These are phyloP conservation scores for Cenopis cana DNA, from an alignment of 2,888 invertebrate species.

Conservation along the genomic window DNA sequence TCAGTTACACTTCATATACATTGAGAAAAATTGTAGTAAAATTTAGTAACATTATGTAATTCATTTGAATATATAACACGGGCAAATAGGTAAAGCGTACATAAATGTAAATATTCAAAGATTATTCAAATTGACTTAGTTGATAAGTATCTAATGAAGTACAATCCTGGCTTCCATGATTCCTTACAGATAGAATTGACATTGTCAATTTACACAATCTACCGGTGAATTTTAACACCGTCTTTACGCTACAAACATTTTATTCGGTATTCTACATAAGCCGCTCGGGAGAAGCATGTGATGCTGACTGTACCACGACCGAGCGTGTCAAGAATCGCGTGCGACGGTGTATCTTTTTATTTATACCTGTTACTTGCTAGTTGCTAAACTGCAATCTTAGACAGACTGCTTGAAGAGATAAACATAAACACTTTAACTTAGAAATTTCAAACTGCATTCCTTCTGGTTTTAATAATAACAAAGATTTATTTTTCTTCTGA, in stretches of 20 bases:
- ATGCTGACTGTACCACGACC: constrained; percentile 31
- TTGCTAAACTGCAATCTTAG: constrained; percentile 34
- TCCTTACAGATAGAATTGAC: neutral
- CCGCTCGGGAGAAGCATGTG: neutral
- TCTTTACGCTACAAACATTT: neutral
- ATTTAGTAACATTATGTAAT: too few relatives aligned
- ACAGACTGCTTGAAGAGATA: constrained; percentile 26
- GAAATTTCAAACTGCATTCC: neutral
- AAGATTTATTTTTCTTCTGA: too few relatives aligned
- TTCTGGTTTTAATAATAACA: neutral
- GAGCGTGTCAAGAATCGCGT: constrained; percentile 45
- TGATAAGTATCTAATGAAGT: neutral
- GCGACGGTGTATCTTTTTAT: constrained; percentile 37
- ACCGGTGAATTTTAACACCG: neutral
- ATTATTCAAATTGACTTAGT: neutral
- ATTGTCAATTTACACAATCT: neutral
- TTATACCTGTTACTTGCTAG: constrained; percentile 33
- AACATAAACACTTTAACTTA: constrained; percentile 8
- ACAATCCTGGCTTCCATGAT: neutral
- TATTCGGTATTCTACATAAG: neutral
- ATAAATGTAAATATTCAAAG: neutral
- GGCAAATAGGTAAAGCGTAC: neutral
- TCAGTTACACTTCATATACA: too few relatives aligned
- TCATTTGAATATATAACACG: too few relatives aligned
- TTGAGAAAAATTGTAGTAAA: too few relatives aligned